Evolutionary conservation across 1,140 invertebrate species (phyloP), one percentile per base, ranked within the genome.

Genomic region (Pseudomyrmex flavicornis): DNA sequence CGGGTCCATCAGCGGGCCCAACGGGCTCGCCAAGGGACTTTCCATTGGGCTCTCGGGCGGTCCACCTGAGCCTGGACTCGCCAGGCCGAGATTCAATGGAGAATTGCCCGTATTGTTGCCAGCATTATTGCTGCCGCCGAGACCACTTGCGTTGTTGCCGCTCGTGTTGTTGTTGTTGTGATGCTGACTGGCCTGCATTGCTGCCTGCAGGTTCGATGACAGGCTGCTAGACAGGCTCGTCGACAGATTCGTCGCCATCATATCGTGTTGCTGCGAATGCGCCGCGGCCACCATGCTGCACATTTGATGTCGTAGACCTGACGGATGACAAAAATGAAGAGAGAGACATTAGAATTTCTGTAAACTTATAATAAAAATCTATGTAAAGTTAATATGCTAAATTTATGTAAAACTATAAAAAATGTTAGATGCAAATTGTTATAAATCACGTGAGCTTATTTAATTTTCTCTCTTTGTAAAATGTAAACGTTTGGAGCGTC

Each of bases 281-380:
- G 95, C 96, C 20, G 96, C 96, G 9, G 96, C 96, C 13, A 96
- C 96, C 96, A 96, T 96, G 91, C 95, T 95, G 92, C 95, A 96
- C 96, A 97, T 96, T 91, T 97, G 96, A 86, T 97, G 96, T 66
- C 96, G 94, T 22, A 97, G 92, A 80, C 96, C 96, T 95, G 87
- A 4, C 2, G 50, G 26, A 59, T 46, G 15, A 22, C 54, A 10
- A 58, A n/a, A 44, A 26, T 15, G 13, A 26, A 17, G 9, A 2
- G n/a, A 69, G 13, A 69, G 8, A 58, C 3, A 56, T 68, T 68
- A 52, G 5, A 65, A 15, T 65, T n/a, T 75, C 17, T 15, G 20
- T 15, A 59, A 20, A 17, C 5, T 59, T 58, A 20, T 17, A 59
- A 10, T 59, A 52, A 52, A 52, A 52, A 52, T 13, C 13, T 10